Conservation (phyloP, 1,140 invertebrate genomes). For the Leptonema lineaticorne region DNA sequence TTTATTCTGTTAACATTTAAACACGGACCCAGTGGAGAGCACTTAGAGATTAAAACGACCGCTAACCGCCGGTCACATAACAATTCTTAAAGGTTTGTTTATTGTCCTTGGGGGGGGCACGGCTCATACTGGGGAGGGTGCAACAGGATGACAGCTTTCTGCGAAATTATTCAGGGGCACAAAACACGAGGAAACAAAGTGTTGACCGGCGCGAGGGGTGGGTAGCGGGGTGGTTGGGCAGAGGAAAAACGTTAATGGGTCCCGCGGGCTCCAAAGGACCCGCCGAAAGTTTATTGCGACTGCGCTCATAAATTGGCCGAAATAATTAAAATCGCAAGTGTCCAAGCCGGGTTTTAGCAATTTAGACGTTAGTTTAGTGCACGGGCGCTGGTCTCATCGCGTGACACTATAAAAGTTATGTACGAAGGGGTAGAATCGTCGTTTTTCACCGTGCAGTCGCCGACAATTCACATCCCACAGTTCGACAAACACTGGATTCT, state of each 20-base stretch:
- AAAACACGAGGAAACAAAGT: constrained; percentile 28
- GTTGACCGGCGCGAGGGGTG: too few relatives aligned
- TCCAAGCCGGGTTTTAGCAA: constrained; percentile 5
- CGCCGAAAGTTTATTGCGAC: constrained; percentile 32
- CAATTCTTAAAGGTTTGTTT: constrained; percentile 13
- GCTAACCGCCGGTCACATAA: not conserved
- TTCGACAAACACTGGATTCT: not conserved
- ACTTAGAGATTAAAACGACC: not conserved
- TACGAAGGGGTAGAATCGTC: not conserved
- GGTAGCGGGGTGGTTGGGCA: too few relatives aligned
- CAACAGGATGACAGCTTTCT: too few relatives aligned
- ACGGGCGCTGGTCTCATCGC: not conserved
- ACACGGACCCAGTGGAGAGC: not conserved
- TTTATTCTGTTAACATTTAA: too few relatives aligned
- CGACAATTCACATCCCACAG: not conserved
- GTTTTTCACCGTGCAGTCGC: not conserved
- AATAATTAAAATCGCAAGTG: constrained; percentile 41
- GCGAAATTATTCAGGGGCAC: constrained; percentile 38
- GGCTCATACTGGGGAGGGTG: constrained; percentile 8
- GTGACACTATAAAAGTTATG: constrained; percentile 16
- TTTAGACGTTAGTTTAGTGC: not conserved
- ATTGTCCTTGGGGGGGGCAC: too few relatives aligned
- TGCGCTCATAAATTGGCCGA: constrained; percentile 40
- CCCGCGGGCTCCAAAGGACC: constrained; percentile 28
- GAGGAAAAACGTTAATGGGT: constrained; percentile 38